These are phyloP conservation scores for Paramormyrops kingsleyae DNA, from an alignment of 2,113 vertebrate species.

Conservation along the genomic window DNA sequence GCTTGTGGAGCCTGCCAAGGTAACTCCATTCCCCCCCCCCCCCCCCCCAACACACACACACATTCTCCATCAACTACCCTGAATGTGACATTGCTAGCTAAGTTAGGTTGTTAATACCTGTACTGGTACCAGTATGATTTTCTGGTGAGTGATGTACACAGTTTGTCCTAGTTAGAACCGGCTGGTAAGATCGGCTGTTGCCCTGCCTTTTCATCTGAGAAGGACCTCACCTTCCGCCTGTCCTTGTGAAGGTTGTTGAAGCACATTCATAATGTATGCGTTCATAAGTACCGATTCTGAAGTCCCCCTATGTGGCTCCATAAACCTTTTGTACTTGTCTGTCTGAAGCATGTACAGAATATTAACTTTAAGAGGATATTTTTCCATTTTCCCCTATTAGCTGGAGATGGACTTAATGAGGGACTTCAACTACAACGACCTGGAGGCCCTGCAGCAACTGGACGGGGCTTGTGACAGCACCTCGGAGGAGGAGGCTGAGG, in stretches of 20 bases:
- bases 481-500: slow-evolving; percentile 56
- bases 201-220: not conserved
- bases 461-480: slow-evolving; percentile 73
- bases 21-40: slow-evolving; percentile 16
- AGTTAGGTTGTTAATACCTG: not conserved
- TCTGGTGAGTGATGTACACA: not conserved
- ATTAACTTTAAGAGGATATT: not conserved
- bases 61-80: not conserved
- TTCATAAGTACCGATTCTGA: not conserved
- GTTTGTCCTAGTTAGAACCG: not conserved
- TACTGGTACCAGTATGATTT: not conserved
- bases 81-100: not conserved
- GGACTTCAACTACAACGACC: slow-evolving; percentile 48
- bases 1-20: slow-evolving; percentile 34
- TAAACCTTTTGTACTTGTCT: not conserved
- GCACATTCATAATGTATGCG: not conserved
- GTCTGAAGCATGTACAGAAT: not conserved
- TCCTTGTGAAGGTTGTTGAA: not conserved
- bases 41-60: not conserved
- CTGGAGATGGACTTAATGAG: slow-evolving; percentile 31
- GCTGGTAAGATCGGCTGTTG: not conserved
- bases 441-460: slow-evolving; percentile 74
- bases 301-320: not conserved
- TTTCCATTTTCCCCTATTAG: not conserved
- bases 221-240: not conserved